Evolutionary conservation across 2,888 invertebrate species (phyloP).

Genomic region (Micoletzkya japonica): DNA sequence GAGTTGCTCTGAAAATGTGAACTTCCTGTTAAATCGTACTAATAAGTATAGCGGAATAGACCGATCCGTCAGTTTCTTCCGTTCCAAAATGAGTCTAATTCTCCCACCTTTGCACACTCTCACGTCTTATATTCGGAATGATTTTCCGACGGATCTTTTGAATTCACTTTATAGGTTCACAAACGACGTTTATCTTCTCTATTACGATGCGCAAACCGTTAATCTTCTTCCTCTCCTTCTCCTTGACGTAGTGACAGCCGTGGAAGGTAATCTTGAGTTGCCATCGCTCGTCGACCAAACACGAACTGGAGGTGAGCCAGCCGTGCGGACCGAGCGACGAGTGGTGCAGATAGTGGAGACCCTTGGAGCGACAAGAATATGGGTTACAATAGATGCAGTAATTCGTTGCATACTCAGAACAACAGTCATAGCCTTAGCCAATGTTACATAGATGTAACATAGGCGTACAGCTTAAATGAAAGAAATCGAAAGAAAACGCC

Average conservation of each 20-base stretch:
- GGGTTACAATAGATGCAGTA: background rate
- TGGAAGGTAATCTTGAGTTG: conserved; percentile 23
- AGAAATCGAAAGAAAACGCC: background rate
- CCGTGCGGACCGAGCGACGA: conserved; percentile 18
- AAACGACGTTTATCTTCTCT: too few species aligned
- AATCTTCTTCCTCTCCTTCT: background rate
- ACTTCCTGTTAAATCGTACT: too few species aligned
- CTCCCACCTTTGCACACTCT: too few species aligned
- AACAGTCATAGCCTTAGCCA: background rate
- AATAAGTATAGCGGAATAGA: too few species aligned
- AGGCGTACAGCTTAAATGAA: background rate
- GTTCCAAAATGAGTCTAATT: too few species aligned
- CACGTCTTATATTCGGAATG: too few species aligned
- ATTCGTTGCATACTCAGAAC: background rate
- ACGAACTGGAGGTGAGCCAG: conserved; percentile 14
- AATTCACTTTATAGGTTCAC: too few species aligned
- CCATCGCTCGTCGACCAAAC: conserved; percentile 28
- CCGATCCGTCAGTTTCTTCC: too few species aligned
- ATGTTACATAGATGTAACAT: too few species aligned
- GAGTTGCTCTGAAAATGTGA: background rate
- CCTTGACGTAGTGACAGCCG: conserved; percentile 25
- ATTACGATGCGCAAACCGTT: conserved; percentile 1
- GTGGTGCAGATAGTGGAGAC: conserved; percentile 22
- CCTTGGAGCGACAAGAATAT: background rate
- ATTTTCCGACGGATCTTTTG: too few species aligned